Percentiles rank a stretch among this genome's conserved stretches.
phyloP scores from a whole-genome alignment of 2,797 vertebrate species.

The Paratrypauchen microcephalus region DNA sequence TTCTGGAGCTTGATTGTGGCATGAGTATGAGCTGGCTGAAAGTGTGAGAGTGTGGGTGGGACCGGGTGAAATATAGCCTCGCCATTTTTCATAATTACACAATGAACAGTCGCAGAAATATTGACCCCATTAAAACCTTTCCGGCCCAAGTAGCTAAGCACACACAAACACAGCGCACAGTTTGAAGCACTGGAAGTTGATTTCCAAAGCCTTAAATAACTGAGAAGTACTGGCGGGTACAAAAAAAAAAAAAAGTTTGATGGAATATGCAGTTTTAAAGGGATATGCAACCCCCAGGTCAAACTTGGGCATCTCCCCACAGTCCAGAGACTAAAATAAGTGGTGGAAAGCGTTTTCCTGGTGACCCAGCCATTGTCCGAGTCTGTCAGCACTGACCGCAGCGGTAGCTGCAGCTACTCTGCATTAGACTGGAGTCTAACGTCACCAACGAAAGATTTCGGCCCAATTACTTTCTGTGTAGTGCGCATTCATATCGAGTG shows the following conservation, averaged over 20 bases:
- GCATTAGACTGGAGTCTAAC: no score
- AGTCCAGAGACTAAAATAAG: no score
- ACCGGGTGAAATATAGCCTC: conserved; percentile 47
- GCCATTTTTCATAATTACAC: conserved; percentile 74
- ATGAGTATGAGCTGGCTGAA: conserved; percentile 45
- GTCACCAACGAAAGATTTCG: no score
- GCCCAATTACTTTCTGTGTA: no score
- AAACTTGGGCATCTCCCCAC: no score
- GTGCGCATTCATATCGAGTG: no score
- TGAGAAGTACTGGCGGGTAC: not conserved
- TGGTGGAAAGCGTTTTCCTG: no score
- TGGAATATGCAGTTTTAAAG: no score
- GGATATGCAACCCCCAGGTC: no score
- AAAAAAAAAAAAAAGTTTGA: not conserved
- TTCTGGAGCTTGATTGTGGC: conserved; percentile 24
- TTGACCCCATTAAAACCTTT: conserved; percentile 64
- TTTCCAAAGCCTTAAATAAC: not conserved
- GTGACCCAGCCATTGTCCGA: no score
- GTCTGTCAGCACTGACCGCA: no score
- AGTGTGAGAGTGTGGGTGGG: conserved; percentile 35
- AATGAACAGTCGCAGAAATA: conserved; percentile 74
- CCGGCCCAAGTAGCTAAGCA: conserved; percentile 24
- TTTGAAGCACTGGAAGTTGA: not conserved
- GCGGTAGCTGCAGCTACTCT: no score
- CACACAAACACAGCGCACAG: conserved; percentile 3